Conservation (phyloP, 1,140 invertebrate genomes). For the Aphelinus atriplicis region DNA sequence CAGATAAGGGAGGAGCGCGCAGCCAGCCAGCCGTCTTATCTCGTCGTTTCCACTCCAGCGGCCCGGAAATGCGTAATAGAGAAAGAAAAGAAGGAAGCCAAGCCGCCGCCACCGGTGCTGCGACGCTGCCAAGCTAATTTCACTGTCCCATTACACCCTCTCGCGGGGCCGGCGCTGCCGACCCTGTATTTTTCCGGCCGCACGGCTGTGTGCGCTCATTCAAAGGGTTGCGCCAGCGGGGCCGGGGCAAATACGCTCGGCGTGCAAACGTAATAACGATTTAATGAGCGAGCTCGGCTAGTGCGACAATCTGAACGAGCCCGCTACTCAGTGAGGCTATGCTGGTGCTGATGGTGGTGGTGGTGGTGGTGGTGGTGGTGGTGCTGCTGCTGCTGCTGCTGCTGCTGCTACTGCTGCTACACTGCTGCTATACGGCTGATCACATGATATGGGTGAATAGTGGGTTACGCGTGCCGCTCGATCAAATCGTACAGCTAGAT, state of each 20-base stretch:
- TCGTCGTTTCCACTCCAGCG: constrained; percentile 65
- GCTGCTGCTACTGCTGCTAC: no score
- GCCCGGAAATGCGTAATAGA: constrained; percentile 66
- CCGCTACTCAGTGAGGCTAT: no score
- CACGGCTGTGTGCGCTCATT: background rate
- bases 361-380: no score
- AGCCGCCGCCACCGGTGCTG: background rate
- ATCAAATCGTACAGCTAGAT: no score
- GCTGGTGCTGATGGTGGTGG: no score
- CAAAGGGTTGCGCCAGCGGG: constrained; percentile 4
- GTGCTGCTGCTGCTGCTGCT: no score
- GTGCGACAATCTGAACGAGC: no score
- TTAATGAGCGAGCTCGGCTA: constrained; percentile 9
- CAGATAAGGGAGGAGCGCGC: constrained; percentile 23
- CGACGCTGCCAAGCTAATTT: constrained; percentile 31
- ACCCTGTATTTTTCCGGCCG: background rate
- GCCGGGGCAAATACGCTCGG: background rate
- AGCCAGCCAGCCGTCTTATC: constrained; percentile 56
- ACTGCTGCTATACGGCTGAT: no score
- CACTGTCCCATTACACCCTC: constrained; percentile 42
- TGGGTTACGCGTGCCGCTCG: no score
- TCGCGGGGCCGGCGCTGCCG: no score
- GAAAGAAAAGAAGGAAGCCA: constrained; percentile 47
- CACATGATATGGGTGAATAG: no score
- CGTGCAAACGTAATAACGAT: constrained; percentile 24